Percentiles rank a stretch among this genome's conserved stretches.
Evolutionary conservation across 2,113 vertebrate species (phyloP).

Genomic region (Cisticola juncidis): DNA sequence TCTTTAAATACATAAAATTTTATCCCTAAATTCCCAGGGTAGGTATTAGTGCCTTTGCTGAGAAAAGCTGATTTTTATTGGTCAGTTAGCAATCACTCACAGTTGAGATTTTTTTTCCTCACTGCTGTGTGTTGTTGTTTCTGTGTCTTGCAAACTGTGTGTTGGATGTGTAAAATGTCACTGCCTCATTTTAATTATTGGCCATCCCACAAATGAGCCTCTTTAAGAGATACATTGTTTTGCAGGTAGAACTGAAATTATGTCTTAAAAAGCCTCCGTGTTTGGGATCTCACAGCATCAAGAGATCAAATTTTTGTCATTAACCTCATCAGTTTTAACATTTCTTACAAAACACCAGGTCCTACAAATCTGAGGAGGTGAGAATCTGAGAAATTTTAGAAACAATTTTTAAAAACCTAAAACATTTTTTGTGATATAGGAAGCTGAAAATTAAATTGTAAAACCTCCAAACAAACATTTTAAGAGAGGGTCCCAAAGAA

Average conservation of each 20-base stretch:
- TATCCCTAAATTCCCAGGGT: not conserved
- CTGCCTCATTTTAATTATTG: not conserved
- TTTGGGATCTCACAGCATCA: not conserved
- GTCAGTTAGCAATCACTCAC: not conserved
- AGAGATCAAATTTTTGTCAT: not conserved
- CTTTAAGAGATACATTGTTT: not conserved
- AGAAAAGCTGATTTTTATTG: constrained; percentile 28
- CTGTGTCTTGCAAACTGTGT: not conserved
- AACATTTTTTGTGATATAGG: not conserved
- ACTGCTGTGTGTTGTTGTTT: not conserved
- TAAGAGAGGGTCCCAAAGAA: not conserved
- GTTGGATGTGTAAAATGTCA: not conserved
- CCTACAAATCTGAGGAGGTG: not conserved
- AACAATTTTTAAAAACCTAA: not conserved
- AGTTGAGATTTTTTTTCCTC: not conserved
- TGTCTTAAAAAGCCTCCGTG: not conserved
- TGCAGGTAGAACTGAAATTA: not conserved
- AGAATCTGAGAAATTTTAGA: not conserved
- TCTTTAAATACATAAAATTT: not conserved
- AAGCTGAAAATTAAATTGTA: not conserved
- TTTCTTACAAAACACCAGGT: not conserved
- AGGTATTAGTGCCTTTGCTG: not conserved
- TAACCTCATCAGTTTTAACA: not conserved
- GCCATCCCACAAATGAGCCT: not conserved
- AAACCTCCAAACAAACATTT: not conserved